Evolutionary conservation across 2,797 vertebrate species (phyloP), one percentile per base, ranked within the genome.

Genomic region (Cottoperca gobio): DNA sequence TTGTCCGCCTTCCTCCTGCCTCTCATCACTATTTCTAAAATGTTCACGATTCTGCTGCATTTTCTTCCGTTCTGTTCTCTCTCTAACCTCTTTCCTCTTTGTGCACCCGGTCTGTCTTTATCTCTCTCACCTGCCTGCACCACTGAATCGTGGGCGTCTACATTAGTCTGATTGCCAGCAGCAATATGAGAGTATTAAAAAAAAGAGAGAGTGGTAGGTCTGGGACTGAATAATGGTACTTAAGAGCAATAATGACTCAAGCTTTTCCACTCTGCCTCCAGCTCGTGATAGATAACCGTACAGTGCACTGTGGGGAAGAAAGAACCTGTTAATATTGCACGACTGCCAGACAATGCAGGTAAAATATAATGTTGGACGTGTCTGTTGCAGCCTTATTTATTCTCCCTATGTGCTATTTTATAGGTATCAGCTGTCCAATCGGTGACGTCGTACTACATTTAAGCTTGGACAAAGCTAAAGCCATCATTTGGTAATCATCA

Each of bases 111-210:
- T 67, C 65, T 45, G 42, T 61, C 72, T 82, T 55, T 79, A 11
- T 78, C 64, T 33, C 26, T 50, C 42, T 69, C 66, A 66, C 76
- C 74, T 35, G 24, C 50, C 60, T 55, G 69, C 54, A 24, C 57
- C 40, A 2, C 60, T 52, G 70, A 76, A 49, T 71, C 53, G 35
- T 65, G 65, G 78, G 75, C 1, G 78, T 67, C 60, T 42, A 13
- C 85, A 85, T 86, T 85, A 78, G 70, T 71, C 64, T 78, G 79
- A 76, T 81, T 72, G 72, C 70, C 57, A 70, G 79, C 49, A 40
- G 65, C 53, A 55, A 33, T 53, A 69, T 63, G 61, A 71, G 48
- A 76, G 65, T 54, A 33, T 33, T 7, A 33, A 33, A 8, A 33
- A 31, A 33, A 8, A 33, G 23, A 72, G 8, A n/a, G 64, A 48